Evolutionary conservation across 1,140 invertebrate genomes (phyloP).

Genomic region (Lutraria rhynchaena): DNA sequence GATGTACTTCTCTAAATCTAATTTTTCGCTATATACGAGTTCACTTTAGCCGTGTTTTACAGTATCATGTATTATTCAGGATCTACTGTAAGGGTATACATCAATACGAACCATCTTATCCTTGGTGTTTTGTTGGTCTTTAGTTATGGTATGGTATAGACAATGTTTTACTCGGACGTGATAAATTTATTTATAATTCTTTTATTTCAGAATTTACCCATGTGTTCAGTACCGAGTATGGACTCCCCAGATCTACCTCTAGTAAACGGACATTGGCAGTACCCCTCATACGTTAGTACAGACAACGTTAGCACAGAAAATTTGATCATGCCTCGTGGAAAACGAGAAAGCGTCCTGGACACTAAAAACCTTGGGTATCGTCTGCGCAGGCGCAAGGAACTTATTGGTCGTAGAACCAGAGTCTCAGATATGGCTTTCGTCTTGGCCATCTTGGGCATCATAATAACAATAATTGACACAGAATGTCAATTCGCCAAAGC

Average conservation of each 20-base stretch:
- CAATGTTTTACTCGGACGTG: no score
- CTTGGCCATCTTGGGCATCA: constrained; percentile 70
- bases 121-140: no score
- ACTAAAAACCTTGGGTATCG: constrained; percentile 70
- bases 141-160: no score
- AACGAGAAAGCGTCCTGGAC: constrained; percentile 56
- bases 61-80: no score
- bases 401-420: constrained; percentile 67
- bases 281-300: constrained; percentile 72
- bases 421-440: constrained; percentile 72
- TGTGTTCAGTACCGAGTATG: constrained; percentile 51
- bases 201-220: constrained; percentile 39
- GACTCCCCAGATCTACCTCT: constrained; percentile 57
- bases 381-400: constrained; percentile 70
- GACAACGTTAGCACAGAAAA: constrained; percentile 63
- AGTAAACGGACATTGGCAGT: constrained; percentile 61
- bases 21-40: no score
- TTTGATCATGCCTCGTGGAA: constrained; percentile 55
- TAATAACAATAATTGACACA: constrained; percentile 71
- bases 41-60: no score
- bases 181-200: neutral
- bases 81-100: no score
- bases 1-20: no score
- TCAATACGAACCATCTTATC: no score
- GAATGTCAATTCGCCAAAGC: constrained; percentile 67